phyloP scores from a whole-genome alignment of 2,113 vertebrate species.

The Dipodomys stephensi region DNA sequence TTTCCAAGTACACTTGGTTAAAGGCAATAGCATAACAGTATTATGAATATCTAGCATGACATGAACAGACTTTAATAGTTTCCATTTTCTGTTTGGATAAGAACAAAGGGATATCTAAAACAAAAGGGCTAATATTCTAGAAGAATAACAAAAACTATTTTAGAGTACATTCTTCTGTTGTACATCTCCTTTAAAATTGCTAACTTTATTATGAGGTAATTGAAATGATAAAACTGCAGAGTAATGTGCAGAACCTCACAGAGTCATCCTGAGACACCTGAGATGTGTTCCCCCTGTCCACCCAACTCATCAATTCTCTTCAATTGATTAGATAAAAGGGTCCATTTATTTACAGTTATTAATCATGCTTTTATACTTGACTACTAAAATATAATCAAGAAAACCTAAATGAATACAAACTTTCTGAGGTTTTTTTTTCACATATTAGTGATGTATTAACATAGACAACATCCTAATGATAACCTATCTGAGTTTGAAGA shows the following conservation, averaged over 20 bases:
- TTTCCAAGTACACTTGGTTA: background rate
- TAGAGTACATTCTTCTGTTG: conserved; percentile 47
- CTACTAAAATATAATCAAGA: conserved; percentile 28
- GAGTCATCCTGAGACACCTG: background rate
- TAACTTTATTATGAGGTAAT: background rate
- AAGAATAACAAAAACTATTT: conserved; percentile 17
- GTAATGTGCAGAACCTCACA: background rate
- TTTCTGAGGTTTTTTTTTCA: conserved; percentile 56
- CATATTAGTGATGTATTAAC: conserved; percentile 51
- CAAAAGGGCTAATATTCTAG: conserved; percentile 5
- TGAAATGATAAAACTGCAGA: conserved; percentile 41
- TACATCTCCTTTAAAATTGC: conserved; percentile 37
- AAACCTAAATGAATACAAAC: conserved; percentile 25
- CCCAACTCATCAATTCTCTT: conserved; percentile 38
- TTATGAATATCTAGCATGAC: background rate
- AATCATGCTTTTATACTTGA: conserved; percentile 1
- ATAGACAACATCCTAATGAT: background rate
- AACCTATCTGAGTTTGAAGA: background rate
- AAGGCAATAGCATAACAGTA: background rate
- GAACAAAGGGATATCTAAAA: background rate
- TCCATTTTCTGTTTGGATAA: background rate
- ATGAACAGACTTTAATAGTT: background rate
- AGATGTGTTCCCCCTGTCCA: background rate
- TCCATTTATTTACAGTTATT: background rate
- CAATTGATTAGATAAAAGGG: conserved; percentile 38